These are phyloP conservation scores for Potamarius usumacintae DNA, from an alignment of 2,113 vertebrate species.

Conservation along the genomic window DNA sequence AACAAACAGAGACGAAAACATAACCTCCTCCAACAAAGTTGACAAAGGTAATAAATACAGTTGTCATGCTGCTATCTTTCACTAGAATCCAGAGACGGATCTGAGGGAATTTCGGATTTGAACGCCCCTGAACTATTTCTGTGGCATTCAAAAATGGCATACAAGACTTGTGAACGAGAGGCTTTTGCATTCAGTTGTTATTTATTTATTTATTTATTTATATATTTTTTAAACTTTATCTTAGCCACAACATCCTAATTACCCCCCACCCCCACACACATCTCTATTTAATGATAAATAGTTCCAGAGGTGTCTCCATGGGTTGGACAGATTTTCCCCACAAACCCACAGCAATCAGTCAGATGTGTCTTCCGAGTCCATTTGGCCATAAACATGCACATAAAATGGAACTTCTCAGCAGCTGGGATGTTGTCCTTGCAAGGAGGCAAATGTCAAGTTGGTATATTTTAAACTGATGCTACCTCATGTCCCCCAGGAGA, in stretches of 20 bases:
- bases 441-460: constrained; percentile 65
- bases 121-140: background rate
- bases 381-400: constrained; percentile 69
- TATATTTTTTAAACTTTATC: background rate
- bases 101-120: background rate
- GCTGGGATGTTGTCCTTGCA: constrained; percentile 73
- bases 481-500: constrained; percentile 14
- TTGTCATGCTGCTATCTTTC: background rate
- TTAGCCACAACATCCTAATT: background rate
- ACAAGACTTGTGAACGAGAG: background rate
- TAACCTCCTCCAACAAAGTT: too few relatives aligned
- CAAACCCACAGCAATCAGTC: constrained; percentile 61
- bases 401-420: constrained; percentile 69
- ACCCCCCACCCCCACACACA: too few relatives aligned
- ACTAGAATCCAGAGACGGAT: too few relatives aligned
- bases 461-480: constrained; percentile 69
- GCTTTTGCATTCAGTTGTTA: background rate
- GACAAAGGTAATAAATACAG: background rate
- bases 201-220: background rate
- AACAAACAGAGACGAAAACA: too few relatives aligned
- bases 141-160: background rate
- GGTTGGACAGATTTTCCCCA: constrained; percentile 61
- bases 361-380: constrained; percentile 59
- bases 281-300: constrained; percentile 49
- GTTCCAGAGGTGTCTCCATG: constrained; percentile 63